Evolutionary conservation across 2,113 vertebrate genomes (phyloP).

Genomic region (Nematolebias whitei): DNA sequence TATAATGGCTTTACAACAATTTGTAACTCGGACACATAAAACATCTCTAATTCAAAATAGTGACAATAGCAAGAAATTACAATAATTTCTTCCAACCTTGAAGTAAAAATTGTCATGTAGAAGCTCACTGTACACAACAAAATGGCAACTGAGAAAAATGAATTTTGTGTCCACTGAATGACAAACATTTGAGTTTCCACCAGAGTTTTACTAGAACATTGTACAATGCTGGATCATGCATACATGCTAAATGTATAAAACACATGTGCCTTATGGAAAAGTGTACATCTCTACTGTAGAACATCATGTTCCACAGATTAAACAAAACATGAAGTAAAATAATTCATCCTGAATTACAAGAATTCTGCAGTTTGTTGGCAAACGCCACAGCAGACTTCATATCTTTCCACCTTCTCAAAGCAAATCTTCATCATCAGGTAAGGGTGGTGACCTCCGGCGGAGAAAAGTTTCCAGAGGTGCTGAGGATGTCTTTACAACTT

Average conservation of each 20-base stretch:
- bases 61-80: too few relatives aligned
- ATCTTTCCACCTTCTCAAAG: slow-evolving; percentile 19
- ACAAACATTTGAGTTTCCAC: slow-evolving; percentile 19
- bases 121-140: background rate
- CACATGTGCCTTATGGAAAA: too few relatives aligned
- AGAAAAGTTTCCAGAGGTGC: slow-evolving; percentile 66
- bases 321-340: background rate
- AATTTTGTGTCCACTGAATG: slow-evolving; percentile 24
- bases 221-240: slow-evolving; percentile 65
- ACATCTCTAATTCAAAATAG: background rate
- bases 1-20: background rate
- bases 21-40: background rate
- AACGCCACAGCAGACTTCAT: background rate
- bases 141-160: background rate
- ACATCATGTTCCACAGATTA: slow-evolving; percentile 32
- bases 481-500: slow-evolving; percentile 75
- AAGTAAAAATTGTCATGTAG: background rate
- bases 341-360: slow-evolving; percentile 20
- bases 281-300: slow-evolving; percentile 21
- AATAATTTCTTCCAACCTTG: background rate
- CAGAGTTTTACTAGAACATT: slow-evolving; percentile 33
- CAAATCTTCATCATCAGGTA: slow-evolving; percentile 64
- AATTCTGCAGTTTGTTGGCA: slow-evolving; percentile 29
- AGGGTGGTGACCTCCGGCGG: slow-evolving; percentile 78
- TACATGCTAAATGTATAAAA: slow-evolving; percentile 66